Base-by-base conservation (phyloP, 2,888 invertebrate species). In the Dryadula phaetusa region DNA sequence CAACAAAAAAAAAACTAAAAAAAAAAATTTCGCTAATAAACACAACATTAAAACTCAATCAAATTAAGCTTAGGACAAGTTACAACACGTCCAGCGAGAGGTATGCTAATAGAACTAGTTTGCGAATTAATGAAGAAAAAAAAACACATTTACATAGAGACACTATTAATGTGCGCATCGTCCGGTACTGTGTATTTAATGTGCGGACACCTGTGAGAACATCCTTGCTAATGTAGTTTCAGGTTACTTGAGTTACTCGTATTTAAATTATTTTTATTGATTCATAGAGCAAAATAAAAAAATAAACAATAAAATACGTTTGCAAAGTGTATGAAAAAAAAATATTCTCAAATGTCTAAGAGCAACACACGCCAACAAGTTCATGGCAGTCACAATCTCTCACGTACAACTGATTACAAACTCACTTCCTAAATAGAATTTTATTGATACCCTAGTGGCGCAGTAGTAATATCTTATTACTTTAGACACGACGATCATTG, bases 81-180 rank as follows among this genome's bases (percentile, higher is more conserved):
- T 8, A 18, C n/a, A 18, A 14, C 54, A 14, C 18, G 22, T 61
- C 46, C 32, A 61, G n/a, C n/a, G 56, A 40, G 58, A 40, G 25
- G 40, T 16, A 12, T 60, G n/a, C n/a, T n/a, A 22, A 32, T 65
- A 37, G 28, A 56, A 64, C 64, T 28, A 40, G 64, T 64, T 64
- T 49, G 44, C 58, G 54, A 63, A 28, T 44, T 53, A 22, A 42
- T n/a, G n/a, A n/a, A n/a, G n/a, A 37, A 16, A 25, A 42, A 53
- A 63, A 63, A 63, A 53, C 12, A 16, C 16, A 52, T 52, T 32
- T 12, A n/a, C n/a, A n/a, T n/a, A 37, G 12, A 42, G 12, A 63
- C 42, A 28, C 10, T n/a, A 63, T 40, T 44, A 63, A 44, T 44
- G 44, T 40, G 18, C 14, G 28, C 22, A 28, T 28, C 53, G 32